Percentiles rank a stretch among this genome's conserved stretches.
Conservation (phyloP, 2,888 invertebrate genomes). For the Pomacea canaliculata region DNA sequence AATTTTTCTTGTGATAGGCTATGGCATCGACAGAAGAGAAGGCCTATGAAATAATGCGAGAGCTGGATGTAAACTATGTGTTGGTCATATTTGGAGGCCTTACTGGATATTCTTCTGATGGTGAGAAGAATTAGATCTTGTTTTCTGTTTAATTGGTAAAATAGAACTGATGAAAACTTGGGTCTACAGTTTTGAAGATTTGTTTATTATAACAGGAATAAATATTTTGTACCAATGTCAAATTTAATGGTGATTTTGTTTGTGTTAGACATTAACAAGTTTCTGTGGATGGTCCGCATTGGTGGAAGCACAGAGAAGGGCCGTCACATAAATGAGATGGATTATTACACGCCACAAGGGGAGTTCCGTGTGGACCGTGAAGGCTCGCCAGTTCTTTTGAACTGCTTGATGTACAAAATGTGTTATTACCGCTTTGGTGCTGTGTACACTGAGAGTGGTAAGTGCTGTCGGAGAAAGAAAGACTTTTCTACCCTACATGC, state of each 20-base stretch:
- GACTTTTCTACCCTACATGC: no score
- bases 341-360: slow-evolving; percentile 94
- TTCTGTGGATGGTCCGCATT: slow-evolving; percentile 98
- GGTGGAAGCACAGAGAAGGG: slow-evolving; percentile 96
- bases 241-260: not conserved
- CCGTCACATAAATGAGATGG: slow-evolving; percentile 93
- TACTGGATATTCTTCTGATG: slow-evolving; percentile 98
- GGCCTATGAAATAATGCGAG: slow-evolving; percentile 97
- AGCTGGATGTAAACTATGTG: slow-evolving; percentile 97
- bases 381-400: slow-evolving; percentile 90
- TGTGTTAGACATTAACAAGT: slow-evolving; percentile 92
- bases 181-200: not conserved
- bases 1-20: slow-evolving; percentile 73
- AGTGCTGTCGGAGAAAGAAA: slow-evolving; percentile 41
- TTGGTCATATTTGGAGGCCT: slow-evolving; percentile 98
- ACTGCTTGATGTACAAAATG: slow-evolving; percentile 99
- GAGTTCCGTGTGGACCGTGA: slow-evolving; percentile 97
- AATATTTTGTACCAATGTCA: not conserved
- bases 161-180: not conserved
- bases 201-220: no score
- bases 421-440: slow-evolving; percentile 98
- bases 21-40: slow-evolving; percentile 98
- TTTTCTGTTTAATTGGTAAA: not conserved
- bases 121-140: slow-evolving; percentile 71
- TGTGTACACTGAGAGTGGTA: slow-evolving; percentile 93